Percentiles rank a stretch among this genome's conserved stretches.
Conservation (phyloP, 2,888 invertebrate species). For the Latrodectus hesperus region DNA sequence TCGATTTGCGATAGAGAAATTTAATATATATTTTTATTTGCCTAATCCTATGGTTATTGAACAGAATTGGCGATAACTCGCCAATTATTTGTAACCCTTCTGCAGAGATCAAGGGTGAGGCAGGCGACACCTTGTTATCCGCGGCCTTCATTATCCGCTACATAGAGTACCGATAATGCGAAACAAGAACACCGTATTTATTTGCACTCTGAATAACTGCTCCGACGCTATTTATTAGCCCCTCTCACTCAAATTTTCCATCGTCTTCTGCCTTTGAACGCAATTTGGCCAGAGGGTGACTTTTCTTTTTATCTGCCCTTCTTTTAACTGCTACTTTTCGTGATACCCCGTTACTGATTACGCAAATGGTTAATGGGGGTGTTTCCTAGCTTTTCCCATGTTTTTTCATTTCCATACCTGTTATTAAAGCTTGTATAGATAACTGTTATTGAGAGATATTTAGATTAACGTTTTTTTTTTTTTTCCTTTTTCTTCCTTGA, state of each 20-base stretch:
- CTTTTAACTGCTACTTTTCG: conserved; percentile 7
- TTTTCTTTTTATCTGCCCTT: conserved; percentile 5
- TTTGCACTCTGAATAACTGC: conserved; percentile 57
- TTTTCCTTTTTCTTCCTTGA: background rate
- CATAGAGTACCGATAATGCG: conserved; percentile 59
- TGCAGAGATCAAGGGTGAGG: conserved; percentile 39
- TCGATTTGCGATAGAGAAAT: too few species aligned
- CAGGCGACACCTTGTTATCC: conserved; percentile 66
- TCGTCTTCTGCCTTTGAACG: conserved; percentile 29
- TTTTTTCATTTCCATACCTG: background rate
- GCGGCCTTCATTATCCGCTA: conserved; percentile 67
- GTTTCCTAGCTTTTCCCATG: conserved; percentile 2
- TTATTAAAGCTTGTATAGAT: background rate
- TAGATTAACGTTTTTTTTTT: background rate
- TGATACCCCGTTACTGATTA: conserved; percentile 37
- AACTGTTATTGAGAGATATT: background rate
- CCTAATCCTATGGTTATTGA: too few species aligned
- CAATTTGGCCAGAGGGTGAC: conserved; percentile 18
- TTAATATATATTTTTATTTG: too few species aligned
- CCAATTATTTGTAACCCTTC: conserved; percentile 27
- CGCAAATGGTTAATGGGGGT: conserved; percentile 29
- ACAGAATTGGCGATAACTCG: conserved; percentile 2
- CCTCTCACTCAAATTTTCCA: conserved; percentile 35
- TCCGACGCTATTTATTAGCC: conserved; percentile 47
- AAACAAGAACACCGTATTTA: conserved; percentile 61